phyloP scores from a whole-genome alignment of 2,888 invertebrate genomes.

The Sinotaia quadrata region DNA sequence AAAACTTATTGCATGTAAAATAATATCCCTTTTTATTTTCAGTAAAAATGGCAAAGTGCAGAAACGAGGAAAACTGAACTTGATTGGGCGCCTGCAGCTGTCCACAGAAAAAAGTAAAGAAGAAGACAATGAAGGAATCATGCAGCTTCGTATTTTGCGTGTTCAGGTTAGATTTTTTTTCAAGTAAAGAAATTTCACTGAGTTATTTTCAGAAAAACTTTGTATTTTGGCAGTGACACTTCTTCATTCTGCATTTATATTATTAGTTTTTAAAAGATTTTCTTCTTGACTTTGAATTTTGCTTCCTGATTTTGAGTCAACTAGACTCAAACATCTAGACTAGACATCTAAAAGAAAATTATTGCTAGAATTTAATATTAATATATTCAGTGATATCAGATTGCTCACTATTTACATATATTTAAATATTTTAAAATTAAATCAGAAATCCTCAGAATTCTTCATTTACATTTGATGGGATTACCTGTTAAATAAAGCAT shows the following conservation, averaged over 20 bases:
- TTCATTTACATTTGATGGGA: too few relatives aligned
- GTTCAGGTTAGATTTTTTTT: constrained; percentile 76
- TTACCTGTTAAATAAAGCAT: too few relatives aligned
- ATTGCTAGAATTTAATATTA: too few relatives aligned
- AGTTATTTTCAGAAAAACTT: background rate
- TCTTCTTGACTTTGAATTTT: background rate
- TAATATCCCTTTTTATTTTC: constrained; percentile 36
- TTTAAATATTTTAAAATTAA: too few relatives aligned
- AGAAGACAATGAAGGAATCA: constrained; percentile 98
- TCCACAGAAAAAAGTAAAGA: constrained; percentile 95
- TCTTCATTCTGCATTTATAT: background rate
- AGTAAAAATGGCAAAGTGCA: constrained; percentile 96
- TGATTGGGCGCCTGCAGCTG: constrained; percentile 94
- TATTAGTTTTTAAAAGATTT: background rate
- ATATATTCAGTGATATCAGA: too few relatives aligned
- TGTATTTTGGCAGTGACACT: background rate
- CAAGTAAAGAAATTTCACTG: background rate
- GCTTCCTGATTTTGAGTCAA: too few relatives aligned
- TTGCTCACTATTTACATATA: too few relatives aligned
- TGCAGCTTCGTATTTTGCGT: constrained; percentile 93
- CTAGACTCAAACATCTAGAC: too few relatives aligned
- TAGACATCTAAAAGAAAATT: too few relatives aligned
- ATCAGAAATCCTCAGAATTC: too few relatives aligned
- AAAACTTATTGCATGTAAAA: too few relatives aligned
- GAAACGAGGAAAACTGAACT: constrained; percentile 93